Evolutionary conservation across 2,113 vertebrate genomes (phyloP).

Genomic region (Meleagris gallopavo): DNA sequence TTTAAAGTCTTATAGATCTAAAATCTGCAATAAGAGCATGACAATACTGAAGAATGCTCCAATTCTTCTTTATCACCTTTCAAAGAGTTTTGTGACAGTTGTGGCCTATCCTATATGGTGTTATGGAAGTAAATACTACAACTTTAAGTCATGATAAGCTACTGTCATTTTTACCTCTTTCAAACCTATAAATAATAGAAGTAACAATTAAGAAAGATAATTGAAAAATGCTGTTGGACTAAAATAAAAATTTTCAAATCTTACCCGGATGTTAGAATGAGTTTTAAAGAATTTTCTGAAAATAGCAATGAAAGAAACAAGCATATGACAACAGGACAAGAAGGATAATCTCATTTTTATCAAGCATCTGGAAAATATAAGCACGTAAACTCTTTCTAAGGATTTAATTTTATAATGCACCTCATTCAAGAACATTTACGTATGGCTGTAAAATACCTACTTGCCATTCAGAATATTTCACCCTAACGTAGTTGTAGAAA

Average conservation of each 20-base stretch:
- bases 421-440: conserved; percentile 9
- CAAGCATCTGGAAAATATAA: conserved; percentile 51
- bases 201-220: neutral
- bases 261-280: neutral
- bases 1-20: neutral
- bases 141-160: neutral
- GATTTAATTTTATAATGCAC: conserved; percentile 34
- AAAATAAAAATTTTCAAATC: neutral
- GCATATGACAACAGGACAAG: neutral
- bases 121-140: neutral
- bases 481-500: neutral
- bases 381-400: neutral
- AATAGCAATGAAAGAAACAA: conserved; percentile 12
- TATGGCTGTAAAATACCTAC: neutral
- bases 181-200: neutral
- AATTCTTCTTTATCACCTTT: neutral
- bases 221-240: neutral
- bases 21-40: neutral
- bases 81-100: neutral
- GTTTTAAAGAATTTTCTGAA: conserved; percentile 23
- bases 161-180: neutral
- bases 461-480: conserved; percentile 19
- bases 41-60: neutral
- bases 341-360: neutral
- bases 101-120: neutral